A percentile compares a stretch with the other conserved stretches of the same genome.
Conservation (phyloP, 1,140 invertebrate genomes). For the Macrocentrus cingulum region DNA sequence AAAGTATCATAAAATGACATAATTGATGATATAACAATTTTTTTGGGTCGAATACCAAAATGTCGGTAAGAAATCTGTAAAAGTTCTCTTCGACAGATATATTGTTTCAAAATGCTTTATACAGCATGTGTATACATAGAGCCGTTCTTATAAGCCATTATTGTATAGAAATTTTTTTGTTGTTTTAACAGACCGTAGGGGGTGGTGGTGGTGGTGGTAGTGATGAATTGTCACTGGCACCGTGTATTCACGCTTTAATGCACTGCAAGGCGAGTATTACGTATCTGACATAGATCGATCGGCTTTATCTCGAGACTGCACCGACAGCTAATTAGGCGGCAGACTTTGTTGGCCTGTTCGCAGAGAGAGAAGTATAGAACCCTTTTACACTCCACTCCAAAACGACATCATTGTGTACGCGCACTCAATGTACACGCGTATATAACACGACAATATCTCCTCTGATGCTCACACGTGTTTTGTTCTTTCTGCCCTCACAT, state of each 20-base stretch:
- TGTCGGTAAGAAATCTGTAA: too few relatives aligned
- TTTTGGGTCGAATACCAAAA: too few relatives aligned
- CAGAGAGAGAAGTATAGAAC: conserved; percentile 1
- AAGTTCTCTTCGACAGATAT: too few relatives aligned
- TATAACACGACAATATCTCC: too few relatives aligned
- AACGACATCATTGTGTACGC: background rate
- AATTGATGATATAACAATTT: too few relatives aligned
- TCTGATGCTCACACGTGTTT: conserved; percentile 33
- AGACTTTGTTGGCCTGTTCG: background rate
- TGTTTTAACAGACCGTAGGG: background rate
- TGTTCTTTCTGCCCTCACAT: conserved; percentile 25
- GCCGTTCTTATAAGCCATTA: background rate
- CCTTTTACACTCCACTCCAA: background rate
- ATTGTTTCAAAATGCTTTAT: too few relatives aligned
- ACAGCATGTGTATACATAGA: background rate
- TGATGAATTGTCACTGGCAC: conserved; percentile 18
- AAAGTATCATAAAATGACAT: too few relatives aligned
- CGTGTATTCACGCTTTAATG: too few relatives aligned
- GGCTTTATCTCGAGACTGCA: conserved; percentile 14
- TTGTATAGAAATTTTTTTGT: background rate
- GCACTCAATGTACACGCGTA: background rate
- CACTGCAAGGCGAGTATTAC: conserved; percentile 15
- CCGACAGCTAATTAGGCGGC: conserved; percentile 24
- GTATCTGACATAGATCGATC: conserved; percentile 28
- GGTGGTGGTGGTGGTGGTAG: background rate